Evolutionary conservation across 2,797 vertebrate species (phyloP), one percentile per base, ranked within the genome.

Genomic region (Sebastes hopkinsi): DNA sequence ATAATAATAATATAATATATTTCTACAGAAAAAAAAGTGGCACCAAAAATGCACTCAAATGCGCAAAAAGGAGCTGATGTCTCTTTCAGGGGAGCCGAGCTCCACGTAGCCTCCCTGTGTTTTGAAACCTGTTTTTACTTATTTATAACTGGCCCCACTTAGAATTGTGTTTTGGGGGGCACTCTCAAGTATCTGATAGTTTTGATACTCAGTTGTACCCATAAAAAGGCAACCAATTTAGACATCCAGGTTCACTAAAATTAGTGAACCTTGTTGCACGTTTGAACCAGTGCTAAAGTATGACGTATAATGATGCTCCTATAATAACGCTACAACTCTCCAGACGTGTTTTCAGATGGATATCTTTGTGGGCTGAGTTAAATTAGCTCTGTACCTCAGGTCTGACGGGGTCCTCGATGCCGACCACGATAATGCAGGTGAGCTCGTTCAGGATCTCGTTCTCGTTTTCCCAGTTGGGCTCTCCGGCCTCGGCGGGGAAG

Each of bases 401-500:
- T 77, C 98, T 95, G 59, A 99, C 98, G 0, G 99, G 99, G 66
- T 99, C 99, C 92, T 99, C 99, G 20, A 99, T 99, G 76, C 99
- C 99, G 22, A 99, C 97, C 83, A 99, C 98, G 0, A 92, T 85
- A 0, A 99, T 97, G 92, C 98, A 99, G 75, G 97, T 98, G 64
- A 99, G 96, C 1, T 98, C 96, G 0, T 93, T 95, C 74, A 99
- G 93, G 91, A 99, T 97, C 2, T 98, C 97, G 0, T 84, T 95
- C 91, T 99, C 99, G 0, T 72, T 94, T 85, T 99, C 98, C 99
- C 99, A 99, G 13, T 94, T 76, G 0, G 98, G 98, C 84, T 99
- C 99, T 3, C 94, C 94, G 0, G 85, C 90, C 0, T 93, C 95
- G 0, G 84, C 95, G 0, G 95, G 92, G 67, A 99, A 99, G 36